Evolutionary conservation across 2,888 invertebrate genomes (phyloP).

Genomic region (Meloe dianella): DNA sequence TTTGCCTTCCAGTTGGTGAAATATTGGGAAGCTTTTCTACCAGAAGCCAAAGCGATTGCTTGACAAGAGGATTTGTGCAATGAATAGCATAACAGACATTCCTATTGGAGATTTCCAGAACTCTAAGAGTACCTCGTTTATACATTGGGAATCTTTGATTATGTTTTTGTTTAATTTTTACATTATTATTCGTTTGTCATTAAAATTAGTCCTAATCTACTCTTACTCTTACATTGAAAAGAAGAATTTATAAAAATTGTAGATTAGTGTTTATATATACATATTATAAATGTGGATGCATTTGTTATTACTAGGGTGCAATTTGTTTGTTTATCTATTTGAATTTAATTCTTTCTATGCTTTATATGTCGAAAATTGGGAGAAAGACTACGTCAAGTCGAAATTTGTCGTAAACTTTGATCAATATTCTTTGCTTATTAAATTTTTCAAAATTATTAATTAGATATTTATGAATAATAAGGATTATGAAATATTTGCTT

Average conservation of each 20-base stretch:
- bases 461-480: neutral
- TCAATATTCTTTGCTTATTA: neutral
- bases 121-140: constrained; percentile 32
- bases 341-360: constrained; percentile 20
- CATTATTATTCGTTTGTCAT: neutral
- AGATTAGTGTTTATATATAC: neutral
- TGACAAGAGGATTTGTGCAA: constrained; percentile 64
- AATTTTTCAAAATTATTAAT: neutral
- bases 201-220: neutral
- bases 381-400: neutral
- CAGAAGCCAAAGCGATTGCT: constrained; percentile 92
- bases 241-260: neutral
- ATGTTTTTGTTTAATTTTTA: neutral
- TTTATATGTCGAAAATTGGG: constrained; percentile 23
- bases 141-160: neutral
- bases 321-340: neutral
- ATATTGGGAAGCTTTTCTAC: constrained; percentile 95
- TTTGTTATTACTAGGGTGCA: neutral
- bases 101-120: constrained; percentile 56
- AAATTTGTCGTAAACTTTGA: neutral
- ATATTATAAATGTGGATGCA: neutral
- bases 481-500: constrained; percentile 33
- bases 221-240: neutral
- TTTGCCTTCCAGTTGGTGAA: constrained; percentile 73
- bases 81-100: constrained; percentile 58